These are phyloP conservation scores for Arrhopalites spinosus DNA, from an alignment of 2,888 invertebrate genomes.

Conservation along the genomic window DNA sequence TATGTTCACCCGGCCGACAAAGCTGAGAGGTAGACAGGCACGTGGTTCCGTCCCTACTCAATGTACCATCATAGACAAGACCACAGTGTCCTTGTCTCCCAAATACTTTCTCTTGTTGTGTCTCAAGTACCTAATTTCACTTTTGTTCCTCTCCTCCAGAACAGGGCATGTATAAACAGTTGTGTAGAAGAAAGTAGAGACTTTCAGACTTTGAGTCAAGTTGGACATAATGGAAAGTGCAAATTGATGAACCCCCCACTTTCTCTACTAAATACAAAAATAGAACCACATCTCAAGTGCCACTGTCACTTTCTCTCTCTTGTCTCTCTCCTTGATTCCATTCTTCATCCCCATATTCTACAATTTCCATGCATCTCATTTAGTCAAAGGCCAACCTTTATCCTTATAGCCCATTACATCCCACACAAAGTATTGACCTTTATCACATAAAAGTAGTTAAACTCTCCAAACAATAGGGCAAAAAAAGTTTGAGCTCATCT, in stretches of 20 bases:
- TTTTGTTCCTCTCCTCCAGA: background rate
- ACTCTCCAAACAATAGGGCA: too few relatives aligned
- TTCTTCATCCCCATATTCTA: too few relatives aligned
- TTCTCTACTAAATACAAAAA: background rate
- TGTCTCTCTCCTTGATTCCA: too few relatives aligned
- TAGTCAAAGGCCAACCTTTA: too few relatives aligned
- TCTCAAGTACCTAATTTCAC: constrained; percentile 6
- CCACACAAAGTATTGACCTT: too few relatives aligned
- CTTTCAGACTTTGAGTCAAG: background rate
- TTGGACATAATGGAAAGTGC: constrained; percentile 1
- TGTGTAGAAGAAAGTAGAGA: too few relatives aligned
- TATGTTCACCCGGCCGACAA: constrained; percentile 26
- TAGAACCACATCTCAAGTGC: background rate
- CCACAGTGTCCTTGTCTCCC: background rate
- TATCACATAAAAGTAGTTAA: too few relatives aligned
- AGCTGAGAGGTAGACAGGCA: background rate
- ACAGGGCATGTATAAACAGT: background rate
- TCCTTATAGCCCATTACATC: too few relatives aligned
- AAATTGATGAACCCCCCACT: constrained; percentile 6
- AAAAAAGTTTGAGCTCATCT: too few relatives aligned
- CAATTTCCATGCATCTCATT: too few relatives aligned
- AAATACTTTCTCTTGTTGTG: background rate
- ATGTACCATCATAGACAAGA: background rate
- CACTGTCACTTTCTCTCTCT: background rate
- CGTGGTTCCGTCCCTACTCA: too few relatives aligned